phyloP scores from a whole-genome alignment of 2,113 vertebrate genomes.

The Genyomyrus donnyi region DNA sequence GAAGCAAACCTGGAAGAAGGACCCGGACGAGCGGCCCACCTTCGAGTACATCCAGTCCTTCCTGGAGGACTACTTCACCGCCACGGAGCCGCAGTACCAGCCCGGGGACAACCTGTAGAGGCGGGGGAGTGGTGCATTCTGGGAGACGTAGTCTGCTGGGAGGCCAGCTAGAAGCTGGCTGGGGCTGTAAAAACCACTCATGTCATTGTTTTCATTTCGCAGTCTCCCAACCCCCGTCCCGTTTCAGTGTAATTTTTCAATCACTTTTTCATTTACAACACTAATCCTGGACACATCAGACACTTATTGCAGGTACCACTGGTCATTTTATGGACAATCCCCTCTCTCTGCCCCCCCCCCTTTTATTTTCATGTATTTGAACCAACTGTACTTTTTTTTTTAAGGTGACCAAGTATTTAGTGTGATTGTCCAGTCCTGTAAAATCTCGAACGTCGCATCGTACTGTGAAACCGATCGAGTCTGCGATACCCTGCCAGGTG shows the following conservation, averaged over 20 bases:
- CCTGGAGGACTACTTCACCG: constrained; percentile 94
- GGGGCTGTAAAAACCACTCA: constrained; percentile 64
- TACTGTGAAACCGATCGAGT: constrained; percentile 4
- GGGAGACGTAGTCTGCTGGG: constrained; percentile 46
- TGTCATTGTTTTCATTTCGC: background rate
- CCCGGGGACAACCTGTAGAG: constrained; percentile 91
- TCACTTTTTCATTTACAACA: constrained; percentile 20
- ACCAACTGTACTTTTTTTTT: constrained; percentile 14
- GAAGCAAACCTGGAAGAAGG: constrained; percentile 94
- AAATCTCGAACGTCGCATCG: constrained; percentile 18
- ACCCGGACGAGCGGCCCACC: constrained; percentile 90
- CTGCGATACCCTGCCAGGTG: background rate
- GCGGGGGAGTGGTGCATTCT: constrained; percentile 46
- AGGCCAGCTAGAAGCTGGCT: constrained; percentile 69
- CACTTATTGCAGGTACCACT: constrained; percentile 38
- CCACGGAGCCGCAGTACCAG: constrained; percentile 94
- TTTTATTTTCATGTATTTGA: background rate
- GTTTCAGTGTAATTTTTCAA: constrained; percentile 4
- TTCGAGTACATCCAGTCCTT: constrained; percentile 96
- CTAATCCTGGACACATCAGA: constrained; percentile 27
- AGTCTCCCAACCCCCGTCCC: background rate
- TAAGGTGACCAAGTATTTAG: constrained; percentile 26
- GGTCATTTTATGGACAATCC: constrained; percentile 28
- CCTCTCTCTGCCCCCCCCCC: background rate
- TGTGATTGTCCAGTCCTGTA: constrained; percentile 16